phyloP scores from a whole-genome alignment of 2,888 invertebrate species.

The Lutraria lutraria region DNA sequence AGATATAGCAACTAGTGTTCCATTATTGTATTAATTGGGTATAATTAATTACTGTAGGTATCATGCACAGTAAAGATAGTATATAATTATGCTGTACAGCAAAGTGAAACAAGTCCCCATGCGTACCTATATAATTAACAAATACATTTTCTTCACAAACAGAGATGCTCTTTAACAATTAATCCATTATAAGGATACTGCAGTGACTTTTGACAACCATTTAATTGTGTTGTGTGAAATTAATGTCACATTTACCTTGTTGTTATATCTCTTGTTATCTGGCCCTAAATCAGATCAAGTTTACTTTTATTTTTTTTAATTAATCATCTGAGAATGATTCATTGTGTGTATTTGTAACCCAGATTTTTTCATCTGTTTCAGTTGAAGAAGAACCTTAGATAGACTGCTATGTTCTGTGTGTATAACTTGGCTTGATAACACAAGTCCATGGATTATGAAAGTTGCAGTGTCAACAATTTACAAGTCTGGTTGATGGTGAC shows the following conservation, averaged over 20 bases:
- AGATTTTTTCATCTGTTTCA: background rate
- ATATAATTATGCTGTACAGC: too few relatives aligned
- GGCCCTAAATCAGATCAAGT: background rate
- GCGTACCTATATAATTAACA: too few relatives aligned
- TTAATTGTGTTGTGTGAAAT: background rate
- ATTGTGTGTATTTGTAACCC: background rate
- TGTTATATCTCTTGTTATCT: background rate
- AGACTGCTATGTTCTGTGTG: background rate
- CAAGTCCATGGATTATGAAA: background rate
- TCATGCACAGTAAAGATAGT: too few relatives aligned
- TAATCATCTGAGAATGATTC: background rate
- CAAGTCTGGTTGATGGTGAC: background rate
- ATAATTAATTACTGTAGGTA: too few relatives aligned
- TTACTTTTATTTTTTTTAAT: background rate
- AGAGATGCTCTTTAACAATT: background rate
- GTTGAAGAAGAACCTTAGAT: background rate
- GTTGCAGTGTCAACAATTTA: conserved; percentile 2
- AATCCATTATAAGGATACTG: background rate
- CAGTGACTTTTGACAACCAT: background rate
- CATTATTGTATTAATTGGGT: too few relatives aligned
- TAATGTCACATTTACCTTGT: background rate
- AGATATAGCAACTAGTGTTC: too few relatives aligned
- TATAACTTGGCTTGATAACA: background rate
- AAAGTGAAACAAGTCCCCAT: too few relatives aligned
- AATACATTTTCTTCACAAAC: too few relatives aligned